These are phyloP conservation scores for Cebus imitator DNA, from an alignment of 2,113 vertebrate species.

Conservation along the genomic window DNA sequence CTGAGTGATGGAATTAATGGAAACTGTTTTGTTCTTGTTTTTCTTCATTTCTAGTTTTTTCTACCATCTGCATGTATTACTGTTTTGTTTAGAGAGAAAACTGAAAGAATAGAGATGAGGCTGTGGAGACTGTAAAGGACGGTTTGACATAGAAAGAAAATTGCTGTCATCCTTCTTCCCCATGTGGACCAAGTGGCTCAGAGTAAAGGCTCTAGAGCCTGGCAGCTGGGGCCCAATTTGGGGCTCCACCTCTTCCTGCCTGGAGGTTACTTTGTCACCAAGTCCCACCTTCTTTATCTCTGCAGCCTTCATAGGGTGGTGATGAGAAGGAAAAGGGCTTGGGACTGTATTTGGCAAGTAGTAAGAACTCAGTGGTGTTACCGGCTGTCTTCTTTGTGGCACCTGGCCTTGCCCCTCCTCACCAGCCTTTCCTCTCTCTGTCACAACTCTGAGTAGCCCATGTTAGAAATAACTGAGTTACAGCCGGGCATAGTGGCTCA, in stretches of 20 bases:
- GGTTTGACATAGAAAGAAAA: not conserved
- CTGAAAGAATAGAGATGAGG: not conserved
- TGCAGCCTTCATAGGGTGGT: not conserved
- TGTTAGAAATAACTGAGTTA: not conserved
- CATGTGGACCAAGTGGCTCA: fast-evolving
- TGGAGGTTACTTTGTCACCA: not conserved
- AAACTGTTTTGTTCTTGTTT: not conserved
- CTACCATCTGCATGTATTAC: not conserved
- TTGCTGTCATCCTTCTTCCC: not conserved
- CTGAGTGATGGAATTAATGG: not conserved
- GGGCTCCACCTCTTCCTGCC: not conserved
- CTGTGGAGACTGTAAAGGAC: not conserved
- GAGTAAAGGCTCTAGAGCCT: not conserved
- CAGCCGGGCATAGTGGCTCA: no score
- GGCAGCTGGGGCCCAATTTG: not conserved
- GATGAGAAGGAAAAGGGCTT: not conserved
- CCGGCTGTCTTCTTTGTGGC: fast-evolving
- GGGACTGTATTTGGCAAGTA: not conserved
- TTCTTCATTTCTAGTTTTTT: not conserved
- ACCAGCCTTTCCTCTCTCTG: not conserved
- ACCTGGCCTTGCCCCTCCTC: not conserved
- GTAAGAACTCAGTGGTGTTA: not conserved
- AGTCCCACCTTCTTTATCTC: not conserved
- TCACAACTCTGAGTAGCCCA: not conserved
- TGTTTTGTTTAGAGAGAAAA: not conserved